These are phyloP conservation scores for Empis livida DNA, from an alignment of 2,888 invertebrate species.

Conservation along the genomic window DNA sequence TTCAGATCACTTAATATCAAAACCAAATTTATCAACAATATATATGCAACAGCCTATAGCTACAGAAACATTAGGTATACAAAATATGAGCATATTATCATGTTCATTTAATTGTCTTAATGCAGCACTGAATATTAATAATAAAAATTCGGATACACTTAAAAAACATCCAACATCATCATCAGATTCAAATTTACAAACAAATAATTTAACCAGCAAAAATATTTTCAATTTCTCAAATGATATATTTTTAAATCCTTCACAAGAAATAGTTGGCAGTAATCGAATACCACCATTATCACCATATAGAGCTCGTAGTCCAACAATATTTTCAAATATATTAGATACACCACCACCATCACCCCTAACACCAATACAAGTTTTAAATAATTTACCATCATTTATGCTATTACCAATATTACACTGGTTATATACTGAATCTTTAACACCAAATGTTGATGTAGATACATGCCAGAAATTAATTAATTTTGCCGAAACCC, in stretches of 20 bases:
- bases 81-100: constrained; percentile 22
- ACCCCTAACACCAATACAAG: constrained; percentile 37
- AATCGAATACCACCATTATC: constrained; percentile 27
- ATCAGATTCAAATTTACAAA: constrained; percentile 26
- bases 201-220: constrained; percentile 19
- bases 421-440: constrained; percentile 52
- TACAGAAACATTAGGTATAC: constrained; percentile 10
- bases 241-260: constrained; percentile 23
- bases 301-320: constrained; percentile 28
- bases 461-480: constrained; percentile 45
- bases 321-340: constrained; percentile 20
- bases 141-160: not conserved
- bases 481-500: constrained; percentile 39
- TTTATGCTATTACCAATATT: constrained; percentile 47
- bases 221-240: constrained; percentile 32
- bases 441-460: constrained; percentile 44
- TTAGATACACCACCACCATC: constrained; percentile 30
- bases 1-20: constrained; percentile 17
- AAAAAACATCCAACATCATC: constrained; percentile 22
- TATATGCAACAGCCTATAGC: constrained; percentile 23
- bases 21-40: constrained; percentile 24
- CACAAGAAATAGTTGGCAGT: constrained; percentile 10
- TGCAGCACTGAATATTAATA: not conserved
- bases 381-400: constrained; percentile 44
- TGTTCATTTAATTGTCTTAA: constrained; percentile 28